These are phyloP conservation scores for Tangara arthus DNA, from an alignment of 2,797 vertebrate species.

Conservation along the genomic window DNA sequence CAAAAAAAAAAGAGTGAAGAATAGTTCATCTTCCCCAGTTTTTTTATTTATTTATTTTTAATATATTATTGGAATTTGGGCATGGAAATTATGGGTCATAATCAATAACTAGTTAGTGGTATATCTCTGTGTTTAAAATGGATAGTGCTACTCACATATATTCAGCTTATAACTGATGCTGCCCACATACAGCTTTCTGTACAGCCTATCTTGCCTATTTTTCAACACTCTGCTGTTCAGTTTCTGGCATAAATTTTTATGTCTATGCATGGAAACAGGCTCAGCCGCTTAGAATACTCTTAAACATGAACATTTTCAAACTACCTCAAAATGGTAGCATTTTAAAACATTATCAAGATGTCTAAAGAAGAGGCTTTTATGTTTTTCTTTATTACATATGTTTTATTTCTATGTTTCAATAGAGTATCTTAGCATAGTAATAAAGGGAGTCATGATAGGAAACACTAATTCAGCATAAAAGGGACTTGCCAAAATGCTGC, in stretches of 20 bases:
- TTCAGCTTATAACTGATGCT: conserved; percentile 48
- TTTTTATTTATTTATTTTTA: conserved; percentile 27
- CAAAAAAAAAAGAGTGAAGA: not conserved
- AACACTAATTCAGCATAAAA: not conserved
- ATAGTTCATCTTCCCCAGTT: not conserved
- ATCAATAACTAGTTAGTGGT: conserved; percentile 60
- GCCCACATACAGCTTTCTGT: conserved; percentile 14
- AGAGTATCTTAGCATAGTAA: not conserved
- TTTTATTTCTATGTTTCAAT: not conserved
- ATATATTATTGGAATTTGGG: conserved; percentile 14
- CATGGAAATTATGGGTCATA: conserved; percentile 27
- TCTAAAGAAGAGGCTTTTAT: not conserved
- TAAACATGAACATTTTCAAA: not conserved
- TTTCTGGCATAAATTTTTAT: not conserved
- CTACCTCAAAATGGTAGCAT: not conserved
- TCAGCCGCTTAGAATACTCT: not conserved
- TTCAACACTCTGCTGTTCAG: conserved; percentile 28
- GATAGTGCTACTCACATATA: conserved; percentile 28
- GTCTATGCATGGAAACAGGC: not conserved
- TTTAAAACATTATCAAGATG: not conserved
- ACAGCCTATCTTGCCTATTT: not conserved
- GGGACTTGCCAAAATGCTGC: not conserved
- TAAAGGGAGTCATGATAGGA: not conserved
- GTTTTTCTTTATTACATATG: not conserved
- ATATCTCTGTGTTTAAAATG: conserved; percentile 48